Conservation (phyloP, 1,140 invertebrate genomes). For the Zophobas atratus region DNA sequence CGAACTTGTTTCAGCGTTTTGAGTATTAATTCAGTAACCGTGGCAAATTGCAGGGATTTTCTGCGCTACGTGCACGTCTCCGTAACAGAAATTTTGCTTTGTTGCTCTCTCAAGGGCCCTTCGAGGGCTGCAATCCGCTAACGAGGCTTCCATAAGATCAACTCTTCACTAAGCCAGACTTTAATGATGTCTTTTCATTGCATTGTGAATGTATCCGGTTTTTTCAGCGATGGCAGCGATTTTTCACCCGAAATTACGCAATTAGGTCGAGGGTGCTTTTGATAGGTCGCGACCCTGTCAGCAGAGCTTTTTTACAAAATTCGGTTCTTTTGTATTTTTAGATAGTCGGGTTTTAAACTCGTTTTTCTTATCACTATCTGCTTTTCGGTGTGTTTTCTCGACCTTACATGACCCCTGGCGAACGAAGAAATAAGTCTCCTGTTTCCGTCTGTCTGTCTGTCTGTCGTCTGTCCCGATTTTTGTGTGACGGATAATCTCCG, state of each 20-base stretch:
- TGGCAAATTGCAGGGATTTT: conserved; percentile 36
- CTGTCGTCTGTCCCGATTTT: too few relatives aligned
- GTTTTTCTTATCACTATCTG: too few relatives aligned
- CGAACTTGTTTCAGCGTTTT: conserved; percentile 12
- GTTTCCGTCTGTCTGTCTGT: too few relatives aligned
- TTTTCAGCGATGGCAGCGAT: neutral
- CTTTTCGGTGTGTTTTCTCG: too few relatives aligned
- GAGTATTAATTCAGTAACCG: conserved; percentile 19
- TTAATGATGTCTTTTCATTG: conserved; percentile 34
- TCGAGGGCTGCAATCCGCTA: conserved; percentile 15
- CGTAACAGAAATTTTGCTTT: conserved; percentile 31
- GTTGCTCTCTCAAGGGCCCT: conserved; percentile 31
- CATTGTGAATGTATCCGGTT: conserved; percentile 8
- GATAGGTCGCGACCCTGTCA: too few relatives aligned
- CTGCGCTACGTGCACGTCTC: conserved; percentile 18
- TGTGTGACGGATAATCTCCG: too few relatives aligned
- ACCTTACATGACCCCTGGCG: too few relatives aligned
- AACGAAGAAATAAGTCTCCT: too few relatives aligned
- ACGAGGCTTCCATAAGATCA: conserved; percentile 38
- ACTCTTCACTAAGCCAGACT: conserved; percentile 25
- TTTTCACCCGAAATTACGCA: neutral
- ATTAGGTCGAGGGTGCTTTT: neutral
- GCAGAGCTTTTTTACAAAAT: too few relatives aligned
- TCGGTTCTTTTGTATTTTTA: too few relatives aligned
- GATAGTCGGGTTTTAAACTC: too few relatives aligned